Evolutionary conservation across 2,888 invertebrate species (phyloP).

Genomic region (Metellina segmentata): DNA sequence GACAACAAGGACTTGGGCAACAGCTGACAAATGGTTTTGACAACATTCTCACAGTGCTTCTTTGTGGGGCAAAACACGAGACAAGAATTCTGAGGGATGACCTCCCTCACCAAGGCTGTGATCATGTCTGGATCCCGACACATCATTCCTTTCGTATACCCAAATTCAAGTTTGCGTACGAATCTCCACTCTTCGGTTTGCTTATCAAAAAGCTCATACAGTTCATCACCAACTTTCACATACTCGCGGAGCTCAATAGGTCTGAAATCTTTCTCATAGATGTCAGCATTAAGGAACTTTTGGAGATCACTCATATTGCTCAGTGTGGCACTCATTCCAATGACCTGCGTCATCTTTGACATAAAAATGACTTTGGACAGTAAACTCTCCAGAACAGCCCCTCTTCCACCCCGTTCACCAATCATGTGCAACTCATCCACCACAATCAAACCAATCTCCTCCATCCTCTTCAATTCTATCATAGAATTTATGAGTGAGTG

Average conservation of each 20-base stretch:
- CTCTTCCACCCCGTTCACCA: conserved; percentile 90
- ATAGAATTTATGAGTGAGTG: conserved; percentile 91
- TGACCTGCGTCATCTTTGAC: conserved; percentile 86
- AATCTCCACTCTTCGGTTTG: conserved; percentile 79
- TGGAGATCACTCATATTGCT: conserved; percentile 92
- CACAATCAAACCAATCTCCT: conserved; percentile 89
- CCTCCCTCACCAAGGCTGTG: conserved; percentile 89
- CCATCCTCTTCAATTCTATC: conserved; percentile 87
- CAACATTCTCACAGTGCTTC: conserved; percentile 95
- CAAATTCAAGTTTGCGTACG: conserved; percentile 62
- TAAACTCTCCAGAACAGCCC: conserved; percentile 91
- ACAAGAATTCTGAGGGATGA: conserved; percentile 89
- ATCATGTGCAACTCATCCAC: conserved; percentile 96
- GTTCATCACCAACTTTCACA: conserved; percentile 86
- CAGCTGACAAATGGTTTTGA: conserved; percentile 87
- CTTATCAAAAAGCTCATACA: conserved; percentile 83
- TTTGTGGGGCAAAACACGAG: conserved; percentile 96
- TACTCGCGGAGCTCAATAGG: conserved; percentile 88
- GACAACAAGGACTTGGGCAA: conserved; percentile 82
- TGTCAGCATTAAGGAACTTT: conserved; percentile 88
- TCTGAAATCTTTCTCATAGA: conserved; percentile 92
- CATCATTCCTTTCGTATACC: conserved; percentile 78
- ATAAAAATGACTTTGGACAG: conserved; percentile 87
- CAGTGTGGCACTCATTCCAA: conserved; percentile 98
- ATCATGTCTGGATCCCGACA: conserved; percentile 89